Conservation (phyloP, 2,888 invertebrate genomes). For the Hedya salicella region DNA sequence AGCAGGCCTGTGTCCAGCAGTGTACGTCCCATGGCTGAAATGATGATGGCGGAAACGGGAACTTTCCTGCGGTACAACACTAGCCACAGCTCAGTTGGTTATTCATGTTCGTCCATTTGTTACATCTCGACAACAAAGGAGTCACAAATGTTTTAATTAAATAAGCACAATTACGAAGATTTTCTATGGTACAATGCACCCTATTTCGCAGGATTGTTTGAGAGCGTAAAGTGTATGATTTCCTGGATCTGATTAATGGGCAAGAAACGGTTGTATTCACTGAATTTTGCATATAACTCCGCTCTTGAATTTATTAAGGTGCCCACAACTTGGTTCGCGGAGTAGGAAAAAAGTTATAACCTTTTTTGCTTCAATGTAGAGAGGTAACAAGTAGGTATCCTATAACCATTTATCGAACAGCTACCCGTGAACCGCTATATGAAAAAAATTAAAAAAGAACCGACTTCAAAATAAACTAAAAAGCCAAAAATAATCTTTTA, state of each 20-base stretch:
- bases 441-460: no score
- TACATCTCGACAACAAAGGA: constrained; percentile 36
- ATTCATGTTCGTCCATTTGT: constrained; percentile 37
- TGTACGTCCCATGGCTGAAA: no score
- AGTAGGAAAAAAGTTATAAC: no score
- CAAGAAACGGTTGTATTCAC: neutral
- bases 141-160: constrained; percentile 37
- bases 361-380: no score
- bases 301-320: neutral
- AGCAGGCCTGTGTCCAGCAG: no score
- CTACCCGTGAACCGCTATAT: no score
- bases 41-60: no score
- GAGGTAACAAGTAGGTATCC: no score
- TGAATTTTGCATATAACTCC: neutral
- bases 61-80: neutral
- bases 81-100: neutral
- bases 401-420: no score
- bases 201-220: constrained; percentile 28
- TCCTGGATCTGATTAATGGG: constrained; percentile 2
- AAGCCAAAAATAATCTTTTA: no score
- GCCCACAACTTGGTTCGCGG: no score
- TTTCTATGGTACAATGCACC: constrained; percentile 37
- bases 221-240: constrained; percentile 19
- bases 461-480: no score
- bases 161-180: constrained; percentile 37